These are phyloP conservation scores for Idaea aversata DNA, from an alignment of 2,888 invertebrate species.

Conservation along the genomic window DNA sequence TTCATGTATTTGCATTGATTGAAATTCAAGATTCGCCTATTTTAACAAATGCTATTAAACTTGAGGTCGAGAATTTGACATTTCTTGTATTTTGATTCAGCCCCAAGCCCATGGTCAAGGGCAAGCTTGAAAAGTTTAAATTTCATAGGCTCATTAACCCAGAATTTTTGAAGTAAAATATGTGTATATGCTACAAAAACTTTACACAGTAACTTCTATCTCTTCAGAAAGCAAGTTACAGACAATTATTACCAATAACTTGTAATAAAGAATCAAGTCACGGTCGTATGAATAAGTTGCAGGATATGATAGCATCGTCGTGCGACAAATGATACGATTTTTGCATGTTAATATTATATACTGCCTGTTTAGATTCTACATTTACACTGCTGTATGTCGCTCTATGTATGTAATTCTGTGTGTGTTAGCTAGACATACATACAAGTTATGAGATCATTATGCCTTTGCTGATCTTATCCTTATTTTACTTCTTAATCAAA, in stretches of 20 bases:
- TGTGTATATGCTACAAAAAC: background rate
- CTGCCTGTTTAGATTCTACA: background rate
- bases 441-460: background rate
- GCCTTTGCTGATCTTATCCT: background rate
- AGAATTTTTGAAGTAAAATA: too few species aligned
- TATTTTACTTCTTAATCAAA: background rate
- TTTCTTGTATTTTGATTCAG: too few species aligned
- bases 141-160: too few species aligned
- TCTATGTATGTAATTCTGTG: too few species aligned
- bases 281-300: constrained; percentile 17
- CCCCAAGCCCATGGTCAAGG: too few species aligned
- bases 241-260: background rate
- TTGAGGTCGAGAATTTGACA: too few species aligned
- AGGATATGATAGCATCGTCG: constrained; percentile 16
- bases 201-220: background rate
- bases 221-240: background rate
- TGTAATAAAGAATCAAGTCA: background rate
- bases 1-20: too few species aligned
- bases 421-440: background rate
- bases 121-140: too few species aligned
- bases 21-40: too few species aligned
- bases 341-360: background rate
- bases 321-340: background rate
- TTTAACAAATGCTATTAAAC: too few species aligned
- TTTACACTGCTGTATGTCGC: background rate